phyloP scores from a whole-genome alignment of 1,140 invertebrate species.

The Dryas iulia region DNA sequence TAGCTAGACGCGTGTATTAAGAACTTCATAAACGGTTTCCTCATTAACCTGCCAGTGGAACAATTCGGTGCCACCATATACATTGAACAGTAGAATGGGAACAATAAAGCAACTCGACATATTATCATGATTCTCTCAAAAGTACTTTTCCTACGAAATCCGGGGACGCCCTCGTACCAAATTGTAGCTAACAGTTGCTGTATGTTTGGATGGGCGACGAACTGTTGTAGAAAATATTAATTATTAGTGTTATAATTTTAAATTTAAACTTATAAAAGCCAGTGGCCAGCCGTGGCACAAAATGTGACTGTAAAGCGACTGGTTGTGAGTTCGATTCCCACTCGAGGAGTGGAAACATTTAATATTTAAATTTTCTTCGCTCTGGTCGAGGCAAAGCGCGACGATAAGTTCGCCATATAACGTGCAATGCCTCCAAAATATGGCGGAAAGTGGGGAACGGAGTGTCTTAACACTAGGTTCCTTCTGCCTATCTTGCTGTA shows the following conservation, averaged over 20 bases:
- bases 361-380: no score
- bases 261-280: no score
- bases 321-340: neutral
- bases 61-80: constrained; percentile 91
- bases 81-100: constrained; percentile 91
- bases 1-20: constrained; percentile 95
- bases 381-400: no score
- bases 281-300: neutral
- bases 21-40: constrained; percentile 97
- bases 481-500: no score
- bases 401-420: no score
- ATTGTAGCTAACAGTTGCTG: constrained; percentile 94
- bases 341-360: neutral
- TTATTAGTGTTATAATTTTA: neutral
- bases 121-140: constrained; percentile 87
- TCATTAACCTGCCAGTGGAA: constrained; percentile 87
- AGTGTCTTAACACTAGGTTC: no score
- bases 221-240: constrained; percentile 78
- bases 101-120: constrained; percentile 87
- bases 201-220: constrained; percentile 95
- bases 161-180: constrained; percentile 95
- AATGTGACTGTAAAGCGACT: no score
- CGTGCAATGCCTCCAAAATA: no score
- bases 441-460: no score
- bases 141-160: constrained; percentile 89